Conservation (phyloP, 2,113 vertebrate species). For the Sminthopsis crassicaudata region DNA sequence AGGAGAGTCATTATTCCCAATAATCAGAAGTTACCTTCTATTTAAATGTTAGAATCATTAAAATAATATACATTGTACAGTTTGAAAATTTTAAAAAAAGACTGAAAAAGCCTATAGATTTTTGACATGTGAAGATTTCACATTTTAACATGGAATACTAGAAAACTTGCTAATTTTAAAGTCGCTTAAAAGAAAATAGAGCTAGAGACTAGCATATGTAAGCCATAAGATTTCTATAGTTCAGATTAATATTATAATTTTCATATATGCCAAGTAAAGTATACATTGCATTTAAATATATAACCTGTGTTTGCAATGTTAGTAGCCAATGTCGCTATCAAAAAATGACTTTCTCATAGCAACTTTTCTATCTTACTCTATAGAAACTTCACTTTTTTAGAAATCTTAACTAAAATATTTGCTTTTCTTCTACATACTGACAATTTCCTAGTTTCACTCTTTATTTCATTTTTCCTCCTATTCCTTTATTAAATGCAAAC, state of each 20-base stretch:
- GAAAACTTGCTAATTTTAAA: not conserved
- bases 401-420: not conserved
- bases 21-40: not conserved
- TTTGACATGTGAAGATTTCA: not conserved
- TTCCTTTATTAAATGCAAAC: constrained; percentile 1
- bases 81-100: not conserved
- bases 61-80: not conserved
- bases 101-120: not conserved
- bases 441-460: not conserved
- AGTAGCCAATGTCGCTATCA: not conserved
- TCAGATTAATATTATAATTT: not conserved
- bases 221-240: not conserved
- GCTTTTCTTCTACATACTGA: not conserved
- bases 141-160: too few species aligned
- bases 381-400: not conserved
- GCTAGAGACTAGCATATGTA: not conserved
- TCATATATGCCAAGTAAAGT: not conserved
- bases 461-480: not conserved
- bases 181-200: not conserved
- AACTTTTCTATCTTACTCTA: not conserved
- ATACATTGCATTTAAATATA: not conserved
- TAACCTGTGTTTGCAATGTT: not conserved
- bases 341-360: not conserved
- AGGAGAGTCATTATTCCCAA: not conserved
- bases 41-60: not conserved